Base-by-base conservation (phyloP, 2,113 vertebrate genomes). In the Chloropsis cyanopogon region DNA sequence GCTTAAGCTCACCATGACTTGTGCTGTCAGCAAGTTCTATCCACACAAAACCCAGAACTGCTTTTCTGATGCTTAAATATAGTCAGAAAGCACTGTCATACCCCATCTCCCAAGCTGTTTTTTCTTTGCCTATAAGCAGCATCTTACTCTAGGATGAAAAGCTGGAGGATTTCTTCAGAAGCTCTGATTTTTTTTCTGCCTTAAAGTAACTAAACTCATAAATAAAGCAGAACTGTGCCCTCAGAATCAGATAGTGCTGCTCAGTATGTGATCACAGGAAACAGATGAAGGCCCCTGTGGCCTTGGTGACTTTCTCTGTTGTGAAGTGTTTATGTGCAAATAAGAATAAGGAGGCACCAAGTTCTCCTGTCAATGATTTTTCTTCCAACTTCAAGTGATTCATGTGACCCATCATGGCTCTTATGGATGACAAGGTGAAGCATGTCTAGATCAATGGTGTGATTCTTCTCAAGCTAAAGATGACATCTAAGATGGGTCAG, bases 151-250 rank as follows among this genome's bases (percentile, higher is more conserved):
- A 54, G 54, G 85, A 90, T 81, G 28, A 88, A 94, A 93, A 93
- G 19, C 44, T 83, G 22, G 42, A 92, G 71, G 33, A 86, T 90
- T 93, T 83, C 88, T 94, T 93, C 80, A 92, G 94, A 93, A 72
- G 21, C 23, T 80, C 63, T 77, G 39, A 66, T 60, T 31, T n/a
- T 71, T 92, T 77, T 88, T 80, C 54, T 88, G 54, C 39, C 52
- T 81, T 93, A 92, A 92, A 94, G 92, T 91, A 94, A 65, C 65
- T 25, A 84, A 53, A 57, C 14, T 69, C 73, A 85, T 82, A 94
- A 96, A 85, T 87, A 92, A 95, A 72, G 61, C 57, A 94, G 54
- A 82, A 35, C 53, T 70, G 26, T 79, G 66, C 39, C 65, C 12
- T 46, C 22, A 8, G 52, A 95, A 90, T 77, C 87, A 92, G 41